These are phyloP conservation scores for Thecophora atra DNA, from an alignment of 2,888 invertebrate species.

Conservation along the genomic window DNA sequence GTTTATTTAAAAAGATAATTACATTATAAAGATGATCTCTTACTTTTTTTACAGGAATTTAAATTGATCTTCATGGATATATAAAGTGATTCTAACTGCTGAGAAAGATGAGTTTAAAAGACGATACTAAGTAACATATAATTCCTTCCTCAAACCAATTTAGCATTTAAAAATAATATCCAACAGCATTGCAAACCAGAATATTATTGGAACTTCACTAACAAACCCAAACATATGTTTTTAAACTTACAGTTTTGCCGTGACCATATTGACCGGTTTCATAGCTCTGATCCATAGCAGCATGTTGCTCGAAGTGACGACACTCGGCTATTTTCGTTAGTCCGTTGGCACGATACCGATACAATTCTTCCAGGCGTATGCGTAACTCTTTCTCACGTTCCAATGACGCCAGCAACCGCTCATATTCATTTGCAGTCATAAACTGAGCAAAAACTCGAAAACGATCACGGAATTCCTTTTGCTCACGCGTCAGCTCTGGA, in stretches of 20 bases:
- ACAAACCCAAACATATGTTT: no score
- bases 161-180: no score
- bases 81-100: no score
- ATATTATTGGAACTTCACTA: no score
- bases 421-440: constrained; percentile 85
- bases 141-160: no score
- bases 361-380: constrained; percentile 81
- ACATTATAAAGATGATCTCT: no score
- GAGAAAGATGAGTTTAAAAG: no score
- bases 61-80: no score
- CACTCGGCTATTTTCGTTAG: constrained; percentile 85
- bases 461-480: constrained; percentile 77
- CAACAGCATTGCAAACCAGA: no score
- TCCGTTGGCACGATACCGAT: constrained; percentile 86
- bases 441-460: constrained; percentile 89
- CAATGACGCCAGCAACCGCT: constrained; percentile 79
- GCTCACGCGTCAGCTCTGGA: constrained; percentile 66
- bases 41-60: no score
- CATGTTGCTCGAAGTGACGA: constrained; percentile 86
- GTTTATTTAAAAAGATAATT: no score
- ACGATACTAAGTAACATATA: no score
- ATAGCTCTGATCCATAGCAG: constrained; percentile 72
- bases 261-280: constrained; percentile 66
- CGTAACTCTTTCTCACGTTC: constrained; percentile 87
- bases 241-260: constrained; percentile 65